Conservation (phyloP, 2,888 invertebrate species). For the Agriopis aurantiaria region DNA sequence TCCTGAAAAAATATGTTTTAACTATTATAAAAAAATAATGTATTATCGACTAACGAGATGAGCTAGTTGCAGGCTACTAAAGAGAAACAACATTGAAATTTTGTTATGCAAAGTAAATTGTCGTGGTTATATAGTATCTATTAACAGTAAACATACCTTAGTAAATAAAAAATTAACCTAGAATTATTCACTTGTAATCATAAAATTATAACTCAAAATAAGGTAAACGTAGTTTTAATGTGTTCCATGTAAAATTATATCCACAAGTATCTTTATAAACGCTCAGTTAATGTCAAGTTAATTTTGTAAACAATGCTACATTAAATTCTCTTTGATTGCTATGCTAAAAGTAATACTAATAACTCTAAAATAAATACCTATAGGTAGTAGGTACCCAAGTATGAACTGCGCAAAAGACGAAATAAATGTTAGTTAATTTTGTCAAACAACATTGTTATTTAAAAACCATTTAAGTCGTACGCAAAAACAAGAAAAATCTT, state of each 20-base stretch:
- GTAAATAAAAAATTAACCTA: no score
- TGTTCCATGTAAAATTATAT: background rate
- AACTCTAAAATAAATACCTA: background rate
- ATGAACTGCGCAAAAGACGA: background rate
- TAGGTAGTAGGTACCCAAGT: background rate
- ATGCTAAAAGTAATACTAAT: background rate
- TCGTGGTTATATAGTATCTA: no score
- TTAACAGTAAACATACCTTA: no score
- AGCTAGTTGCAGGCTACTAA: no score
- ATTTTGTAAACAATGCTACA: slow-evolving; percentile 8
- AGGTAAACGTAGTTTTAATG: no score
- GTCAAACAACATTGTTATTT: background rate
- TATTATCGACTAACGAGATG: no score
- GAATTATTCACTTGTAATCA: no score
- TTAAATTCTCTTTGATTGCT: background rate
- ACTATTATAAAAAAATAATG: no score
- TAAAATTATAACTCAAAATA: no score
- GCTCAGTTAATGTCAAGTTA: slow-evolving; percentile 18
- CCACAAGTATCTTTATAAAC: slow-evolving; percentile 21
- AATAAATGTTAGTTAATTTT: background rate
- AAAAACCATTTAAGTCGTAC: background rate
- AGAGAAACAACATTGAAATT: no score
- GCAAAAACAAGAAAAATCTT: background rate
- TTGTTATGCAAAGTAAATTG: no score
- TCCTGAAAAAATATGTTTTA: slow-evolving; percentile 39